These are phyloP conservation scores for Himalopsyche phryganea DNA, from an alignment of 1,140 invertebrate species.

Conservation along the genomic window DNA sequence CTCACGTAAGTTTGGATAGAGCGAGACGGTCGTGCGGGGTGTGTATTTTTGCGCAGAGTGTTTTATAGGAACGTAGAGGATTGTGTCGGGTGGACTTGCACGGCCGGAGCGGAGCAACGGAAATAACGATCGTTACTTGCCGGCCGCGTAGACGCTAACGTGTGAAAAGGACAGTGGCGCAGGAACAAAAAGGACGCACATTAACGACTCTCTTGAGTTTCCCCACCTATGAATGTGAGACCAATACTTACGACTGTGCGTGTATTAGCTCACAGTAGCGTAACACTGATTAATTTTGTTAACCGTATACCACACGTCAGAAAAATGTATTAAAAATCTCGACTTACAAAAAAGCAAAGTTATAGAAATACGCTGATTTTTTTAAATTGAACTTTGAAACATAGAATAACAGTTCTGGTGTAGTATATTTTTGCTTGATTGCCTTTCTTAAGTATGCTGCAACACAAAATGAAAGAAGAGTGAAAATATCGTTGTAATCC, in stretches of 20 bases:
- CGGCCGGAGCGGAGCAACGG: slow-evolving; percentile 19
- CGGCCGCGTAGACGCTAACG: slow-evolving; percentile 16
- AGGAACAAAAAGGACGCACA: slow-evolving; percentile 18
- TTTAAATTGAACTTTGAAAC: no score
- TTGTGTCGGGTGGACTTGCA: slow-evolving; percentile 8
- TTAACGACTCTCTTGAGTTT: slow-evolving; percentile 21
- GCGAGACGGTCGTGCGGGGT: slow-evolving; percentile 18
- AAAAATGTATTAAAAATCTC: no score
- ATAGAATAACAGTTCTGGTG: no score
- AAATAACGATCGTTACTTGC: slow-evolving; percentile 35
- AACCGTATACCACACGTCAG: not conserved
- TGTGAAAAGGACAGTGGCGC: slow-evolving; percentile 13
- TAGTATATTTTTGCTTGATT: no score
- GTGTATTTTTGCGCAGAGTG: slow-evolving; percentile 33
- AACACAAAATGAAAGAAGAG: no score
- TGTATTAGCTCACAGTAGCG: not conserved
- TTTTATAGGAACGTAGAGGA: slow-evolving; percentile 29
- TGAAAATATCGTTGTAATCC: no score
- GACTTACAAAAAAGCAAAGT: no score
- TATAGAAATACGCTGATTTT: no score
- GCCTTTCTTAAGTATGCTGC: no score
- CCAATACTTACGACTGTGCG: slow-evolving; percentile 4
- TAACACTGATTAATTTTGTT: not conserved
- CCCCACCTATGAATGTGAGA: slow-evolving; percentile 10
- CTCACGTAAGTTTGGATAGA: slow-evolving; percentile 11